phyloP scores from a whole-genome alignment of 2,888 invertebrate genomes.

The Eucera pruinosa region DNA sequence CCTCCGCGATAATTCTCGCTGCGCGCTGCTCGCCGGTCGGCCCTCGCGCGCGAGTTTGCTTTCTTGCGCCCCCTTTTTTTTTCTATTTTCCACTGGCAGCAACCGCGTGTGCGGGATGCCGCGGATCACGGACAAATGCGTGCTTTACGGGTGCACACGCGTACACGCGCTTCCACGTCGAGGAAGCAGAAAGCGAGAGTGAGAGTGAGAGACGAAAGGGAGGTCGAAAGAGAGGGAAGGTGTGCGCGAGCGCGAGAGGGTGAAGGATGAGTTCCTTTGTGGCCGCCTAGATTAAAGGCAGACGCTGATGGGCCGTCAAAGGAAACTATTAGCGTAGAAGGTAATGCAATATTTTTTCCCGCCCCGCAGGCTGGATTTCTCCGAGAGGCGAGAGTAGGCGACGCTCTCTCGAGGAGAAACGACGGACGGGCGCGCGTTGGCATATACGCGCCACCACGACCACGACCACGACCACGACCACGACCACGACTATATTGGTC shows the following conservation, averaged over 20 bases:
- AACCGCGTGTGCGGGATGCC: constrained; percentile 45
- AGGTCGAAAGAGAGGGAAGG: constrained; percentile 7
- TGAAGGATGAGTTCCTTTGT: constrained; percentile 68
- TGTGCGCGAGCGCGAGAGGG: constrained; percentile 39
- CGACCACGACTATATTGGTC: no score
- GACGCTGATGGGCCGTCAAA: constrained; percentile 78
- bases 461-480: no score
- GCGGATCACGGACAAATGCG: constrained; percentile 56
- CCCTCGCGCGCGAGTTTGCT: constrained; percentile 42
- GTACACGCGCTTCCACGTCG: constrained; percentile 44
- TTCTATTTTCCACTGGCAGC: constrained; percentile 34
- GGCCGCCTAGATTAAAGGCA: constrained; percentile 72
- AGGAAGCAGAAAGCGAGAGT: constrained; percentile 37
- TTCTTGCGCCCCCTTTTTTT: constrained; percentile 7
- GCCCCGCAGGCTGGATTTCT: constrained; percentile 58
- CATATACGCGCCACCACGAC: no score
- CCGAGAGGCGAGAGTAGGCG: constrained; percentile 17
- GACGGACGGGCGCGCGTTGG: background rate
- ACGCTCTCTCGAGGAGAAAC: constrained; percentile 36
- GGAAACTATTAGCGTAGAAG: constrained; percentile 78
- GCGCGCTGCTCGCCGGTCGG: constrained; percentile 28
- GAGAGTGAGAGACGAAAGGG: constrained; percentile 10
- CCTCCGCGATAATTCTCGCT: constrained; percentile 69
- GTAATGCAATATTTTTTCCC: constrained; percentile 78
- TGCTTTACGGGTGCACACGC: constrained; percentile 45